Base-by-base conservation (phyloP, 1,140 invertebrate species). In the Muscidifurax raptorellus region DNA sequence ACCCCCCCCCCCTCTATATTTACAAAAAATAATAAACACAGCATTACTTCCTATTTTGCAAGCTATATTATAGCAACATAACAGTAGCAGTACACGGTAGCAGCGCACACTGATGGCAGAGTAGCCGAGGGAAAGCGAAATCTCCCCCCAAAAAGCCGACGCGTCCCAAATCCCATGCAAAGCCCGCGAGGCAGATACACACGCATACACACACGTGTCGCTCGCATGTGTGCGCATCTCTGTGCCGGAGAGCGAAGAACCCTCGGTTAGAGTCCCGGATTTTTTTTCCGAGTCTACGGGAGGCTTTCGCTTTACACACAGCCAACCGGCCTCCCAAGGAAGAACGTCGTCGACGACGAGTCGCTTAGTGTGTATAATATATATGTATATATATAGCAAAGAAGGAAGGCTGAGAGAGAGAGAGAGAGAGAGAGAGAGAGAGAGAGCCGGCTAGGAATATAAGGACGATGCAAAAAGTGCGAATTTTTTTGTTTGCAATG, bases 131-230 rank as follows among this genome's bases (percentile, higher is more conserved):
- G 82, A 76, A 77, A 44, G 74, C 72, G 82, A 77, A 69, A 78
- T 67, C 82, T 77, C 82, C 82, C 82, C 47, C 82, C 28, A 83
- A 74, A 76, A 82, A 64, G 30, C 72, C 30, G 44, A 69, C 74
- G 47, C 74, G 74, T 59, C 64, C 74, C 64, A 83, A 83, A 83
- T 76, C 82, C 74, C 82, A 76, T 82, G 80, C 80, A 75, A 83
- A 64, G 36, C 75, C 82, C 76, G 82, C 76, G 47, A 79, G 82
- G 76, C 76, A 64, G 71, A 83, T 76, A 74, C 47, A 59, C 28
- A n/a, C 12, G 78, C n/a, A 28, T 40, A 69, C 28, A 28, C 15
- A 9, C 30, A 47, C 40, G 64, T 22, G n/a, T 13, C 4, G 1
- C 44, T 6, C 44, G 10, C 15, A 59, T 69, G 12, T 69, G n/a